Evolutionary conservation across 2,888 invertebrate genomes (phyloP), one percentile per base, ranked within the genome.

Genomic region (Caenorhabditis virilis): DNA sequence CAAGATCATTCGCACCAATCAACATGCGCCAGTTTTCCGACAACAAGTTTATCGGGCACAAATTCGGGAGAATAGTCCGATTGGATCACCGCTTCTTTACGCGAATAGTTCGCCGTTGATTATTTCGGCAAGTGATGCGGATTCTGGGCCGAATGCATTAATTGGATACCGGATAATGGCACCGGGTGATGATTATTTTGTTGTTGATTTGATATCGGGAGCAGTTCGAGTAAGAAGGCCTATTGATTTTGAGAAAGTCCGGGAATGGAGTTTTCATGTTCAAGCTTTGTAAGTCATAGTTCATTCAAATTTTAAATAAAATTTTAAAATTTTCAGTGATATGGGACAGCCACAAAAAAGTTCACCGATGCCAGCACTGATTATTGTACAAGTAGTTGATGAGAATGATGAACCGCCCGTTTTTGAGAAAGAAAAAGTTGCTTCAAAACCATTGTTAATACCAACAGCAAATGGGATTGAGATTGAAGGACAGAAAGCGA

Each of bases 201-300:
- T 89, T 82, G 89, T 94, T 65, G 92, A 93, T 85, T 88, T 91
- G 45, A 90, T 89, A 73, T 93, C 93, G 3, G 87, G 93, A 52
- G 91, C 93, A 38, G 89, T 95, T 69, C 88, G 90, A 76, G 89
- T 91, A 1, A 88, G 89, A 27, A 88, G 89, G 76, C 85, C 88
- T 9, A 87, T 94, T 68, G 94, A 95, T 85, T 90, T 90, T 84
- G 94, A 94, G 85, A 88, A 86, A 54, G 87, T 61, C 1, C 54
- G 50, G 20, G 70, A 75, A 11, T 73, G 71, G 62, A 45, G 51
- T 11, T 72, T 76, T 39, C 58, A 75, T 42, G 73, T 76, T 11
- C 59, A 72, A 33, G 74, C 77, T 16, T 54, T 52, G 62, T 62
- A 33, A 56, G 62, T 56, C 42, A 2, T 43, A n/a, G n/a, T 3